Evolutionary conservation across 2,888 invertebrate genomes (phyloP), one percentile per base, ranked within the genome.

Genomic region (Agrochola lota): DNA sequence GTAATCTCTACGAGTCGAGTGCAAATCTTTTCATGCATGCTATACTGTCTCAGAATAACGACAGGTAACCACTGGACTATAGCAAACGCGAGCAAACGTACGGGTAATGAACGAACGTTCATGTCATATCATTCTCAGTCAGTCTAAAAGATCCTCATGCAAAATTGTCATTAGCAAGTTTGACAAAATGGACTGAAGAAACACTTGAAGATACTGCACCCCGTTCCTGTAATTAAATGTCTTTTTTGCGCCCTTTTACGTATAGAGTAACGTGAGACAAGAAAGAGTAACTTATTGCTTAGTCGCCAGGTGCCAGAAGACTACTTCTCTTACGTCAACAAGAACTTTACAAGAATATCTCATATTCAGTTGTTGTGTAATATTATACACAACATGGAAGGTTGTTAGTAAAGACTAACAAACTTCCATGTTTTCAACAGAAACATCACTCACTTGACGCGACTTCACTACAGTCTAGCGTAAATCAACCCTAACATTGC

Each of bases 1-100:
- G 72, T 87, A 76, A 86, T 86, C 82, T 76, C 69, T 60, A 79
- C 78, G 66, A 79, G 63, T 76, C 46, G 64, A 81, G 74, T 74
- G 79, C 76, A 76, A 74, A 72, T 79, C 20, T 83, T 74, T 76
- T 69, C 76, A 79, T 74, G 83, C 78, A 73, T 69, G 30, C 12
- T 81, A 72, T 67, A 40, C 63, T 75, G 59, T 49, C 23, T 52
- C 62, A 15, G 23, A n/a, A 43, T 78, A 82, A 84, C 59, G 74
- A 30, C 9, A 55, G 30, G 0, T 40, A 5, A 7, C n/a, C 30
- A 0, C 26, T 71, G 12, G 30, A 43, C 6, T 52, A 66, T 63
- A 49, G 0, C 55, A 52, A 40, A 2, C 1, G 20, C 12, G 8
- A 67, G 15, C 12, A 11, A 9, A 62, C n/a, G 55, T 1, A 35